Evolutionary conservation across 2,888 invertebrate species (phyloP), one percentile per base, ranked within the genome.

Genomic region (Drosophila paracracens): DNA sequence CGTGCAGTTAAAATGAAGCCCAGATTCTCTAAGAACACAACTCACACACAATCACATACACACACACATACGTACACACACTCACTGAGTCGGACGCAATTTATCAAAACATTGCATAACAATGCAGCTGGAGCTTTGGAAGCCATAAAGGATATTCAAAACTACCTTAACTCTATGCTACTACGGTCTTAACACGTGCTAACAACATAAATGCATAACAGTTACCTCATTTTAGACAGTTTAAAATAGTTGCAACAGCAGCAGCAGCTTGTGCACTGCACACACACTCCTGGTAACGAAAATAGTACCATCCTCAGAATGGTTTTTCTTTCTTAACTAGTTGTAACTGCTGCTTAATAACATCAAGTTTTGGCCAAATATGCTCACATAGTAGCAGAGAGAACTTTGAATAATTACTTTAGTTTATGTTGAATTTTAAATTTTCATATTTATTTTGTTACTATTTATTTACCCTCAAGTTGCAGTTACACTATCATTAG

Each of bases 21-120:
- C 11, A 48, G 27, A 25, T 35, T 35, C 21, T 38, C 46, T 16
- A 46, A 46, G 76, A 64, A 48, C 27, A 65, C 31, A 4, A 64
- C 18, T 4, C 7, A 10, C 36, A 46, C 57, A 61, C 36, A 40
- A 7, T 16, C n/a, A 31, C 57, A 18, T 11, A 25, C n/a, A n/a
- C n/a, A 31, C n/a, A 54, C n/a, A 21, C 33, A 33, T 13, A 33
- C n/a, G 4, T 5, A 13, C 35, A 38, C 52, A 59, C 35, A 38
- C 5, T 21, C 16, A 31, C 57, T 50, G 51, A 51, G 53, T 16
- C 53, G 64, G 58, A 67, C 74, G 85, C 71, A 79, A 89, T 85
- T 87, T 85, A 85, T 84, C 89, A 85, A 88, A 84, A 81, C 71
- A 79, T 72, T 62, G 70, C 76, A 67, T 65, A 61, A 74, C 89